Evolutionary conservation across 2,113 vertebrate species (phyloP).

Genomic region (Mesitornis unicolor): DNA sequence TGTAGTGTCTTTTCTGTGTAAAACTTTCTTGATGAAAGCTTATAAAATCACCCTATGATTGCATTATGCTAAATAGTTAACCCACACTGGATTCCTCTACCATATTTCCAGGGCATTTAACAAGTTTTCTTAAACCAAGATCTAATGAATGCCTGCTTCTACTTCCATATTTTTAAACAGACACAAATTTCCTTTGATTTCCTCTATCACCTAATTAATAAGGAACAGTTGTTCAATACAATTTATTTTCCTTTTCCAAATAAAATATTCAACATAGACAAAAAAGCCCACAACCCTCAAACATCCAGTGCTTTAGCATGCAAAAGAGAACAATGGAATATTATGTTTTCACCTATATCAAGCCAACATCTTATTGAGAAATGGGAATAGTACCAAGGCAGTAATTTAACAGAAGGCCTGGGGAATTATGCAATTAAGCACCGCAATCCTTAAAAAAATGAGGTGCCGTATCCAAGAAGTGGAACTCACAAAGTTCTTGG

Average conservation of each 20-base stretch:
- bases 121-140: neutral
- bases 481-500: neutral
- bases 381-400: neutral
- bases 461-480: neutral
- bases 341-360: neutral
- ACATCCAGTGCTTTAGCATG: neutral
- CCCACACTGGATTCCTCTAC: neutral
- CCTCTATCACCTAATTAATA: neutral
- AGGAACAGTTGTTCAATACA: neutral
- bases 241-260: neutral
- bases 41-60: neutral
- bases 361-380: neutral
- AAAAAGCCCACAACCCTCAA: neutral
- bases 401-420: neutral
- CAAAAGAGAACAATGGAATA: neutral
- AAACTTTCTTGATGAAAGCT: neutral
- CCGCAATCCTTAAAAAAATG: neutral
- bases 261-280: neutral
- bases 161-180: neutral
- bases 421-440: neutral
- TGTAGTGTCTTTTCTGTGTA: neutral
- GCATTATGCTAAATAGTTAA: neutral
- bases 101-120: neutral
- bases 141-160: neutral
- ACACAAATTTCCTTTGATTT: neutral